phyloP scores from a whole-genome alignment of 1,140 invertebrate species.

The Hyposmocoma kahamanoa region DNA sequence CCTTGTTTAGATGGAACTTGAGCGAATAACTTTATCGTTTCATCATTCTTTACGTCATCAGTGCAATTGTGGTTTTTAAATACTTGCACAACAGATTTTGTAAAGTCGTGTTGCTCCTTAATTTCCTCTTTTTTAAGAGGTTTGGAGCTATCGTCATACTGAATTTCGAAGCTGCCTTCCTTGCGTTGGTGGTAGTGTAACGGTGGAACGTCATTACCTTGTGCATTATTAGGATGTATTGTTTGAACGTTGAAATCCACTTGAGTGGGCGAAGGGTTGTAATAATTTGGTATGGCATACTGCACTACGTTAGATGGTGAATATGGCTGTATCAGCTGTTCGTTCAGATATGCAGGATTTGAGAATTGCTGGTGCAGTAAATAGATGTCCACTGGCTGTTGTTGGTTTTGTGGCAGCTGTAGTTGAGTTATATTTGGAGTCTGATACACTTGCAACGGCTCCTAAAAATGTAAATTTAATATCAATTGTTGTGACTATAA shows the following conservation, averaged over 20 bases:
- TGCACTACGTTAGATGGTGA: conserved; percentile 4
- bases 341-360: conserved; percentile 2
- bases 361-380: conserved; percentile 42
- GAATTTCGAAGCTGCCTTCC: conserved; percentile 1
- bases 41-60: conserved; percentile 18
- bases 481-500: too few relatives aligned
- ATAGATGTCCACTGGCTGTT: conserved; percentile 30
- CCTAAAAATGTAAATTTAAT: too few relatives aligned
- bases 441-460: too few relatives aligned
- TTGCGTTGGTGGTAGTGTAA: not conserved
- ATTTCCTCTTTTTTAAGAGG: conserved; percentile 22
- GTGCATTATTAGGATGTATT: conserved; percentile 10
- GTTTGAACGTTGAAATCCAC: conserved; percentile 20
- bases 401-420: not conserved
- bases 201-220: not conserved
- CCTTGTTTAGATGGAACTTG: conserved; percentile 26
- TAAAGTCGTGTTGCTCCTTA: conserved; percentile 12
- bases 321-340: not conserved
- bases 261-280: conserved; percentile 9
- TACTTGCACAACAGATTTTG: conserved; percentile 38
- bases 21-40: conserved; percentile 22
- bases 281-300: conserved; percentile 11
- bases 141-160: conserved; percentile 13
- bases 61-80: conserved; percentile 55
- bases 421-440: not conserved